Conservation (phyloP, 2,113 vertebrate genomes). For the Megalops atlanticus region DNA sequence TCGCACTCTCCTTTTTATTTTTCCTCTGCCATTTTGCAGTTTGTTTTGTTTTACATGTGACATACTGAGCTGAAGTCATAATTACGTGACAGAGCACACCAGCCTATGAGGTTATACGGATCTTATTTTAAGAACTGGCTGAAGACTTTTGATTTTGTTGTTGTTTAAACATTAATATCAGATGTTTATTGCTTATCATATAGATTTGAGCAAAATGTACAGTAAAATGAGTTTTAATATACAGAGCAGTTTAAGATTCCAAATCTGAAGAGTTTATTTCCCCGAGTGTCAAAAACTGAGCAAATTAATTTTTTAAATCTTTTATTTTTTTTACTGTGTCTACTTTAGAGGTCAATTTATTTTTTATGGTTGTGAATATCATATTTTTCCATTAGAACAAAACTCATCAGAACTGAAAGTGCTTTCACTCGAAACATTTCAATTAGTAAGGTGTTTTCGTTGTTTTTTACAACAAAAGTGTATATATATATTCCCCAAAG, state of each 20-base stretch:
- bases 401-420: slow-evolving; percentile 1
- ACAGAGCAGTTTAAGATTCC: slow-evolving; percentile 40
- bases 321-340: slow-evolving; percentile 64
- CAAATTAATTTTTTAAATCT: slow-evolving; percentile 42
- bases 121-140: slow-evolving; percentile 12
- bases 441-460: slow-evolving; percentile 22
- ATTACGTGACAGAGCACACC: slow-evolving; percentile 44
- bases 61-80: slow-evolving; percentile 41
- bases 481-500: slow-evolving; percentile 12
- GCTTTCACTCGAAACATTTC: background rate
- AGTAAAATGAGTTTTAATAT: slow-evolving; percentile 51
- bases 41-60: slow-evolving; percentile 43
- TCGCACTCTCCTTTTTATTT: slow-evolving; percentile 31
- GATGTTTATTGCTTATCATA: slow-evolving; percentile 50
- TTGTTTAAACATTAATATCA: slow-evolving; percentile 60
- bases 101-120: slow-evolving; percentile 60
- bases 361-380: slow-evolving; percentile 57
- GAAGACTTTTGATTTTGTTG: slow-evolving; percentile 50
- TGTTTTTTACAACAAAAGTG: slow-evolving; percentile 4
- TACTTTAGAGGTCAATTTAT: slow-evolving; percentile 54
- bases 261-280: background rate
- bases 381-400: slow-evolving; percentile 55
- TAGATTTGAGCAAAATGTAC: slow-evolving; percentile 59
- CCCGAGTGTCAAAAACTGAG: slow-evolving; percentile 32
- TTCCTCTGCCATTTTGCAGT: slow-evolving; percentile 20